Base-by-base conservation (phyloP, 2,888 invertebrate species). In the Phoenoteleia sp. region DNA sequence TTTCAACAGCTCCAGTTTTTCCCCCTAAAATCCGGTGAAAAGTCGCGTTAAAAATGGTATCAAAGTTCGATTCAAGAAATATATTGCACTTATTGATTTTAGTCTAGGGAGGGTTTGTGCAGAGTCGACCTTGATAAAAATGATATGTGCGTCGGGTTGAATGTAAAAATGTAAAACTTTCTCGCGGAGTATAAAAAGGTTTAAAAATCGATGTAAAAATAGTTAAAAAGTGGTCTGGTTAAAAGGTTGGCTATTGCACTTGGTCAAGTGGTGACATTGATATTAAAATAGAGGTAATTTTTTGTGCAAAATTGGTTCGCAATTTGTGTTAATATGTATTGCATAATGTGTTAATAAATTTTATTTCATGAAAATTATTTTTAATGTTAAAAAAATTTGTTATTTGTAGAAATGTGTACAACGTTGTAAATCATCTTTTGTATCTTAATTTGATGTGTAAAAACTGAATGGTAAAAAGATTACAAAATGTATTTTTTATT, bases 1-100 rank as follows among this genome's bases (percentile, higher is more conserved):
- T 83, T 67, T 79, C 83, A 83, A 83, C 72, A 64, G 23, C 67
- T 82, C 33, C 77, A 72, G 66, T 72, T 80, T 71, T 58, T 56
- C 13, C 17, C 1, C 39, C 25, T 23, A 74, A 64, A 67, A 7
- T 45, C 49, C n/a, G n/a, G n/a, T n/a, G n/a, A n/a, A n/a, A n/a
- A n/a, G 23, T 47, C n/a, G 45, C 33, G 45, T 15, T 54, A 80
- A 45, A 71, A 72, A 27, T 58, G 47, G 72, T 80, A 80, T 80
- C 66, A 80, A 80, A 81, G 27, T 74, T 58, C 52, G 39, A 67
- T 17, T 33, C 39, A 60, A 60, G 71, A 79, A 67, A 39, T 15
- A 27, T 45, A 56, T 77, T 66, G 52, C 64, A 45, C 56, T 54
- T 27, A 15, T 54, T 11, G 11, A 19, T 7, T 54, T 54, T 25